Conservation (phyloP, 2,797 vertebrate genomes). For the Rhinoraja longicauda region DNA sequence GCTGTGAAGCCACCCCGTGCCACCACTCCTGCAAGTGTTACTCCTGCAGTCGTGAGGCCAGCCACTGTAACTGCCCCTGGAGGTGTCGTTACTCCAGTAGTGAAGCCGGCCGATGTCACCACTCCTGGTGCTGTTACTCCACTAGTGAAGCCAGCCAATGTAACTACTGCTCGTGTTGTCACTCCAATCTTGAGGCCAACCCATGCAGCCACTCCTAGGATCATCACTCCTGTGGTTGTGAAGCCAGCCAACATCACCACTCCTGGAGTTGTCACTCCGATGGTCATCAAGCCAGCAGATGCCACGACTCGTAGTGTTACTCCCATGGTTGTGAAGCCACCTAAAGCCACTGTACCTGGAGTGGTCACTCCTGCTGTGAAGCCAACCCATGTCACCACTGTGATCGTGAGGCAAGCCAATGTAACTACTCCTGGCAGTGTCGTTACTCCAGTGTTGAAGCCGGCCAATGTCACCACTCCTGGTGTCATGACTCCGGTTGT, state of each 20-base stretch:
- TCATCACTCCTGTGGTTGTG: too few species aligned
- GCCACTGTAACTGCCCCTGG: background rate
- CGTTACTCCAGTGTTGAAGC: background rate
- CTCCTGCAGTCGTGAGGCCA: too few species aligned
- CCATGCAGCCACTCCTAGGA: too few species aligned
- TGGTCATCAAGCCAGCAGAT: background rate
- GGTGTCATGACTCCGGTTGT: background rate
- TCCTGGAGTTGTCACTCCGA: background rate
- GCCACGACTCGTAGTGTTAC: too few species aligned
- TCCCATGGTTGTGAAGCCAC: too few species aligned
- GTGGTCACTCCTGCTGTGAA: background rate
- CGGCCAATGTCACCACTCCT: background rate
- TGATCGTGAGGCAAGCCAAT: too few species aligned
- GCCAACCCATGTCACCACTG: background rate
- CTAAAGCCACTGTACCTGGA: too few species aligned
- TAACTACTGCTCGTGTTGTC: background rate
- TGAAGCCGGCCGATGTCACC: background rate
- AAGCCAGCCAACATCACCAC: background rate
- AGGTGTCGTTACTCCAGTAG: background rate
- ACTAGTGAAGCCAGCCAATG: background rate
- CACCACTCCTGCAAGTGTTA: background rate
- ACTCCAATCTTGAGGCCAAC: too few species aligned
- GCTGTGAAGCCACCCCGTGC: too few species aligned
- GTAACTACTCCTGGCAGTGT: background rate
- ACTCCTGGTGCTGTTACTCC: accelerated